Evolutionary conservation across 2,113 vertebrate genomes (phyloP), one percentile per base, ranked within the genome.

Genomic region (Aldabrachelys gigantea): DNA sequence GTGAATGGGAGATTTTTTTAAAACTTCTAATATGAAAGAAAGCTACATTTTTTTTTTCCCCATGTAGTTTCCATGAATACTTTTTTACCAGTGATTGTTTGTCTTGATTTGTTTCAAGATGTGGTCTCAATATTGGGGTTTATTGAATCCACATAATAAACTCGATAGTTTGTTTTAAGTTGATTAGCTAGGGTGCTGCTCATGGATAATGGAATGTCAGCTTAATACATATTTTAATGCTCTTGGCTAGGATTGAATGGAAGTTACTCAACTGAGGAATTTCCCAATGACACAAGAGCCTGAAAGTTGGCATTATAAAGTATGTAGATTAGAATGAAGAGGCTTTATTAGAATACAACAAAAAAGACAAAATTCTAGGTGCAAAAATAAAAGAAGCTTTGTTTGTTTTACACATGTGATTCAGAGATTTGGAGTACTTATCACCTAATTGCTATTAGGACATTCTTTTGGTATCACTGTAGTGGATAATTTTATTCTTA

Each of bases 341-440:
- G 89, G 94, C 95, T 98, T 97, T 98, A 94, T 95, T 93, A 97
- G 96, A 97, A 97, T 95, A 96, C 50, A 96, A 94, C 96, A 96
- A 92, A 95, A 69, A 96, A 62, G 76, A 44, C 89, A 62, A 41
- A 89, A 75, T 94, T 91, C 81, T 89, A 95, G 88, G 93, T 79
- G 82, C 27, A 10, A 72, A 85, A 83, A 31, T 1, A 22, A 4
- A 75, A 21, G 19, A 49, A 31, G 84, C 92, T 93, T 92, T 93
- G 56, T 89, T 95, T 84, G 69, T 88, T 95, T 84, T 78, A 47
- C 35, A 50, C 50, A 3, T 82, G 82, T 94, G 93, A 91, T 93
- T 95, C 87, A 94, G 87, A 89, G 92, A 89, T 44, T 80, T 83
- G 53, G 47, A 78, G 8, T 57, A 85, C n/a, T 54, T 83, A 88